A percentile compares a stretch with the other conserved stretches of the same genome.
Conservation (phyloP, 2,797 vertebrate species). For the Gymnodraco acuticeps region DNA sequence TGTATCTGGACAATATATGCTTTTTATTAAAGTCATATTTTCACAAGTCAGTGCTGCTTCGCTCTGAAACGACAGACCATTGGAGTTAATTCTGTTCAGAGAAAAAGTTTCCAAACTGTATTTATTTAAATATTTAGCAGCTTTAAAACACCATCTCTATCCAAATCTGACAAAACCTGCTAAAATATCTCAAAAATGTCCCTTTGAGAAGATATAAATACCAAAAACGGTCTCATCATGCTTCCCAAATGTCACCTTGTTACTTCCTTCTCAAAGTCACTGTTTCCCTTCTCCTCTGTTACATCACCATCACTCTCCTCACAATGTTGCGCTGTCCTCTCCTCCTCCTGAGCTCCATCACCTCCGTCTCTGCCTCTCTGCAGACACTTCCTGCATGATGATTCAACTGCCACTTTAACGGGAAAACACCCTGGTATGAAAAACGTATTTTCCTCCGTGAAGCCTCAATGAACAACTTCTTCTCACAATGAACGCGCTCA, state of each 20-base stretch:
- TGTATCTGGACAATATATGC: not conserved
- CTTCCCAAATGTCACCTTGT: not conserved
- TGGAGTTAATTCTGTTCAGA: not conserved
- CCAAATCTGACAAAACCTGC: too few species aligned
- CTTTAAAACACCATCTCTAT: not conserved
- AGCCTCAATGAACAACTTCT: not conserved
- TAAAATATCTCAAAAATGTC: too few species aligned
- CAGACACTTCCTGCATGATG: not conserved
- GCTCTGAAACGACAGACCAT: not conserved
- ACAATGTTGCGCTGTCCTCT: conserved; percentile 12
- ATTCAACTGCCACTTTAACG: too few species aligned
- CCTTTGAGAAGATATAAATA: conserved; percentile 2
- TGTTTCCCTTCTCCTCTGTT: not conserved
- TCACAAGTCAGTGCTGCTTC: not conserved
- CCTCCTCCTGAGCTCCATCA: conserved; percentile 11
- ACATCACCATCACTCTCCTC: not conserved
- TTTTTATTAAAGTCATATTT: conserved; percentile 5
- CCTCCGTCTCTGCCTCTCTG: not conserved
- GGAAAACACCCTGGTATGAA: too few species aligned
- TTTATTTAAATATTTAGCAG: not conserved
- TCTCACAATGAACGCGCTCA: not conserved
- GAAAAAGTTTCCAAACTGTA: not conserved
- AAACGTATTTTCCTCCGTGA: not conserved
- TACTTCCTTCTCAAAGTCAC: not conserved
- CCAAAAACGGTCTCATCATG: not conserved